Conservation (phyloP, 1,140 invertebrate genomes). For the Pseudomyrmex pallidus region DNA sequence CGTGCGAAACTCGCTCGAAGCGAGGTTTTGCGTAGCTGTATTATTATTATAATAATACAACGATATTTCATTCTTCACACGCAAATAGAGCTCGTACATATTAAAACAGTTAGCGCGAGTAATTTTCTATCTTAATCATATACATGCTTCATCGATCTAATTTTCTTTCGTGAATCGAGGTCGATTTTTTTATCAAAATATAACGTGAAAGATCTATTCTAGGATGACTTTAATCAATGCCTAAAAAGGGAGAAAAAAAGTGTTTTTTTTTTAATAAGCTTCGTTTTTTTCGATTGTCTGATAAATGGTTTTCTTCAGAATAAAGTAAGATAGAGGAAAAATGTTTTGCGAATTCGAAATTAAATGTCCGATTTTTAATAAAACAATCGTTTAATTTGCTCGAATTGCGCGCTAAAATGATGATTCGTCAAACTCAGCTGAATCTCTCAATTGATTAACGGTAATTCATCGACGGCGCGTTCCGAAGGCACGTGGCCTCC, state of each 20-base stretch:
- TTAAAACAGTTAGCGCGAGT: neutral
- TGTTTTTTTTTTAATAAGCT: neutral
- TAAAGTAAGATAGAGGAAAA: neutral
- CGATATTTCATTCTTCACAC: conserved; percentile 7
- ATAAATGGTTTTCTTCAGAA: too few species aligned
- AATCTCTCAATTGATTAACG: conserved; percentile 24
- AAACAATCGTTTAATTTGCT: neutral
- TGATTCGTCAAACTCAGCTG: neutral
- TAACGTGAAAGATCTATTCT: neutral
- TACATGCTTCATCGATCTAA: neutral
- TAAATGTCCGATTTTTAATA: neutral
- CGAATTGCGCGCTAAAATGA: neutral
- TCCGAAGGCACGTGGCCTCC: conserved; percentile 43
- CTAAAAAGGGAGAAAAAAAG: neutral
- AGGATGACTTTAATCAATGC: neutral
- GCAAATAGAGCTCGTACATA: neutral
- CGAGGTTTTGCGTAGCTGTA: neutral
- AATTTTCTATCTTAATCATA: neutral
- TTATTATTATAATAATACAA: neutral
- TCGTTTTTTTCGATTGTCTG: too few species aligned
- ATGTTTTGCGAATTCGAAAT: neutral
- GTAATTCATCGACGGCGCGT: conserved; percentile 1
- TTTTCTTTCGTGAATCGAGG: neutral
- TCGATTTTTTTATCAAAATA: neutral
- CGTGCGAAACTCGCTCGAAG: neutral